Evolutionary conservation across 64 coral and sea anemone species (phyloP), one percentile per base, ranked within the genome.

Genomic region (Pocillopora damicornis): DNA sequence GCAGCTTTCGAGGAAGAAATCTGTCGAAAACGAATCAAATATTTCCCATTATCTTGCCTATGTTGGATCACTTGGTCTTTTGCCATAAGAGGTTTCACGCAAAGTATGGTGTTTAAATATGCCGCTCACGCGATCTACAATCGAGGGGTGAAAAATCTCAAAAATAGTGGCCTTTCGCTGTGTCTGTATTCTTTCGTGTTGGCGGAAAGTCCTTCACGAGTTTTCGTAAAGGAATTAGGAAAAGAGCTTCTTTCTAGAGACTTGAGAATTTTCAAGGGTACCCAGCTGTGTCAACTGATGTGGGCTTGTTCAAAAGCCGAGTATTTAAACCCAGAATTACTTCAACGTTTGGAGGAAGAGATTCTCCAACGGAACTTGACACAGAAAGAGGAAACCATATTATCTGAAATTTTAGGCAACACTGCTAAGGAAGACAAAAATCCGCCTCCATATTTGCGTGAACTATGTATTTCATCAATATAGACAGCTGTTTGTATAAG

Each of bases 141-240:
- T 0, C 81, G 81, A 85, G 81, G 81, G 5, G 13, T 85, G 11
- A 10, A 73, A 9, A 22, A 51, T 11, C 81, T 85, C 0, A 38
- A 66, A 85, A 85, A 85, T 42, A 20, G 22, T 11, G 81, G 72
- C 13, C 11, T 85, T 10, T 56, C 65, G 15, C 81, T 85, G 30
- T 85, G 81, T 22, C 42, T 85, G 20, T 85, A 73, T 72, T 85
- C 81, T 26, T 85, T 72, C 8, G 81, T 66, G 14, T 85, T 85
- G 65, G 69, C 81, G 15, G 81, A 85, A 85, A 85, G 69, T 30
- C 81, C 81, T 58, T 85, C 63, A 26, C 18, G 15, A 23, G 0
- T 13, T 8, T 85, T 85, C 20, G 23, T 85, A n/a, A 66, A 85
- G 64, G 11, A 71, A 73, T 65, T 85, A 35, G 64, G 13, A 12